Evolutionary conservation across 1,140 invertebrate species (phyloP).

Genomic region (Ceratina australensis): DNA sequence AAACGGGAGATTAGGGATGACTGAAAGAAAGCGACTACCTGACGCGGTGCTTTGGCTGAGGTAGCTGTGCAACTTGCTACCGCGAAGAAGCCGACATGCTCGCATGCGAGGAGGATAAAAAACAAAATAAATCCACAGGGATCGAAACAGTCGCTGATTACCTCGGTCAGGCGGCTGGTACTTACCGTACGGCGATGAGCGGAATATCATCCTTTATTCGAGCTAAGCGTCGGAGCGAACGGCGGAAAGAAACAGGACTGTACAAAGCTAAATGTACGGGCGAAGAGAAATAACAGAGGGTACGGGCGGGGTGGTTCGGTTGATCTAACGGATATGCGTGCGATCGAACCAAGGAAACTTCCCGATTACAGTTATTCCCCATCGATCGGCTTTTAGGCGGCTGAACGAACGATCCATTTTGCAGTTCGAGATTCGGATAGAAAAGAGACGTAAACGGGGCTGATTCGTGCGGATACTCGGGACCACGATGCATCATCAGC

Average conservation of each 20-base stretch:
- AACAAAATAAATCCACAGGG: background rate
- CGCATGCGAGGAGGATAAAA: slow-evolving; percentile 27
- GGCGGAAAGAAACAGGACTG: background rate
- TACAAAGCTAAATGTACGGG: background rate
- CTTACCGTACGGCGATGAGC: slow-evolving; percentile 10
- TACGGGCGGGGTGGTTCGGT: no score
- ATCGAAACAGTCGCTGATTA: background rate
- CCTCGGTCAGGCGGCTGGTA: background rate
- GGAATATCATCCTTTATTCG: background rate
- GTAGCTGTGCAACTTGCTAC: slow-evolving; percentile 36
- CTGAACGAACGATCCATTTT: slow-evolving; percentile 8
- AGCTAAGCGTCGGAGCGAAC: background rate
- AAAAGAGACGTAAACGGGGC: background rate
- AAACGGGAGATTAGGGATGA: background rate
- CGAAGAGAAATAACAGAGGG: no score
- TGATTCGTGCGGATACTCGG: background rate
- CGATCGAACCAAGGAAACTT: slow-evolving; percentile 14
- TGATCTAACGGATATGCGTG: slow-evolving; percentile 12
- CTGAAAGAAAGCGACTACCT: slow-evolving; percentile 26
- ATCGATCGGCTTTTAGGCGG: slow-evolving; percentile 30
- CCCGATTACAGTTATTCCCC: background rate
- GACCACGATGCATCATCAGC: no score
- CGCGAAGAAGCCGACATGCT: slow-evolving; percentile 42
- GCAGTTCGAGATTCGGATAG: slow-evolving; percentile 11
- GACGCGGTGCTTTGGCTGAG: slow-evolving; percentile 4